Evolutionary conservation across 1,140 invertebrate species (phyloP), one percentile per base, ranked within the genome.

Genomic region (Brachionus calyciflorus): DNA sequence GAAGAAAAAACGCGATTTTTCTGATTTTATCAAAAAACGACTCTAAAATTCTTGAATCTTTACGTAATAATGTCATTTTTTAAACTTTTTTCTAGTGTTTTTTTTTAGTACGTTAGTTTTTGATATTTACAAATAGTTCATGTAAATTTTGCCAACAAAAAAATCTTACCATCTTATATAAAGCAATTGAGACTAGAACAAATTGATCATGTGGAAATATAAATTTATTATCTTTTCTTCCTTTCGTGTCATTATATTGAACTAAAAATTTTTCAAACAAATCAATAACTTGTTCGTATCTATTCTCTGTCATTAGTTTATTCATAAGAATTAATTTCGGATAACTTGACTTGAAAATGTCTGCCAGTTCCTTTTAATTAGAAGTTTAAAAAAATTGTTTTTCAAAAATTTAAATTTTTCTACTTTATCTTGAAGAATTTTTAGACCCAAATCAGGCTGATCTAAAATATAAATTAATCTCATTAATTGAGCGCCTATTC

Each of bases 321-420:
- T 73, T 49, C 69, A 73, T 73, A 2, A 73, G 14, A 12, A 73
- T 73, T 12, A 73, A 33, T 49, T 51, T 51, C 24, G 69, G 69
- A 14, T 51, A 73, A 51, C 69, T 33, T 0, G 46, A 51, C 26
- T 49, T 73, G 37, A 73, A 73, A 21, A 73, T 51, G 17, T 33
- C 26, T 9, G 14, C 14, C n/a, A 73, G 17, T 5, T 73, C 69
- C 69, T 73, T 51, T 30, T 7, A 51, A 73, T 40, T 1, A 26
- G 12, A 40, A 19, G 12, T 28, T 46, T 26, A 48, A 21, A 14
- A 9, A 3, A 46, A n/a, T n/a, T n/a, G n/a, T n/a, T n/a, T n/a
- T n/a, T n/a, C 12, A 9, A 28, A 28, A 28, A 17, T 28, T 37
- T 24, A 17, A 48, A 19, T 51, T 37, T 21, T 14, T 33, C 14